Percentiles rank a stretch among this genome's conserved stretches.
Evolutionary conservation across 2,113 vertebrate species (phyloP).

Genomic region (Cyanoramphus novaezelandiae): DNA sequence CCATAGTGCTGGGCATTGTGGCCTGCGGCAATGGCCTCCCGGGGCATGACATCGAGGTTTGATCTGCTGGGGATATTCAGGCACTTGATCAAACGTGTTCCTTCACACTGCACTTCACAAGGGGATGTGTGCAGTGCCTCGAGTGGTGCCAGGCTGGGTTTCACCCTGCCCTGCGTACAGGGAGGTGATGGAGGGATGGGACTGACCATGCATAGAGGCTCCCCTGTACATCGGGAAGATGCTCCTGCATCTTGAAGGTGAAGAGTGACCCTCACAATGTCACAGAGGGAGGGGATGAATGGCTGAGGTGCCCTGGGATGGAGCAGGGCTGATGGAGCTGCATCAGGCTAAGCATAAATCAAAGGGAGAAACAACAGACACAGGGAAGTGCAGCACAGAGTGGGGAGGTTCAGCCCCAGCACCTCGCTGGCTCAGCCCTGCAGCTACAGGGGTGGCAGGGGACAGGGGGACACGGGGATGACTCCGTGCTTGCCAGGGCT

Average conservation of each 20-base stretch:
- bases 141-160: not conserved
- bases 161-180: not conserved
- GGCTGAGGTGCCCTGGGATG: not conserved
- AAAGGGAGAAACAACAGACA: not conserved
- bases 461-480: accelerated
- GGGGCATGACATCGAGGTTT: not conserved
- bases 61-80: not conserved
- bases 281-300: accelerated
- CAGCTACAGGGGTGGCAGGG: not conserved
- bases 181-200: not conserved
- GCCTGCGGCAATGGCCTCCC: not conserved
- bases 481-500: not conserved
- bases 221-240: not conserved
- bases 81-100: not conserved
- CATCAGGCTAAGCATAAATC: not conserved
- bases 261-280: not conserved
- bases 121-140: accelerated
- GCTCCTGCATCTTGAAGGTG: not conserved
- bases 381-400: not conserved
- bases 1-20: accelerated
- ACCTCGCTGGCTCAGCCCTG: accelerated
- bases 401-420: not conserved
- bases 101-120: not conserved
- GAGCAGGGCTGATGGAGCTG: not conserved
- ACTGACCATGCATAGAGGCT: accelerated